Base-by-base conservation (phyloP, 2,113 vertebrate species). In the Pristiophorus japonicus region DNA sequence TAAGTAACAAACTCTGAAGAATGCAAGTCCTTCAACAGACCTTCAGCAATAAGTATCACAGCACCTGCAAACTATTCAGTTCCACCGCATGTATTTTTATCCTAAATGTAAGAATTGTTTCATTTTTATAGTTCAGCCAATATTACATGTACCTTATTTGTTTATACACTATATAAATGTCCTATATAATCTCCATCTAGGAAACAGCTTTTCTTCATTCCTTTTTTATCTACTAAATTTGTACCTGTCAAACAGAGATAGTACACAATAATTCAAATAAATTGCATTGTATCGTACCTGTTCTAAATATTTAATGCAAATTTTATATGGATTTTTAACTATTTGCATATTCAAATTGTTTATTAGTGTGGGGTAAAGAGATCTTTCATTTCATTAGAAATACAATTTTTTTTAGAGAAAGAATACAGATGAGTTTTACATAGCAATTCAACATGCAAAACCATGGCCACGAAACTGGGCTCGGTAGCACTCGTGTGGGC, bases 221-320 rank as follows among this genome's bases (percentile, higher is more conserved):
- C 6, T n/a, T 63, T 38, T 92, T 94, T 94, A 94, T 94, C 93
- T 70, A 51, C 42, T 45, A 94, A 94, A 27, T 70, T 94, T 94
- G 65, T 67, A 51, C 63, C 27, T 67, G 93, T 94, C 93, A 51
- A 5, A 94, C 22, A 7, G 42, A 12, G 45, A 73, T 70, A 73
- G 12, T 20, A 70, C 24, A 70, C 93, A 73, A 94, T 73, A 94
- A 94, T 47, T 94, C 65, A 73, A 63, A 62, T 6, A 92, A 94
- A 94, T 73, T 90, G 24, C 45, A 51, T 73, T 73, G 63, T 47
- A 70, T 47, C 42, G 20, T 70, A 27, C 66, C 63, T 67, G 63
- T 94, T 67, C 45, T 51, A 94, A 94, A 94, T 94, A 94, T 51
- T 70, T 94, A 16, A 67, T 45, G 51, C 66, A 94, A 24, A 27